phyloP scores from a whole-genome alignment of 2,888 invertebrate genomes.

The Agrenia bidenticulata region DNA sequence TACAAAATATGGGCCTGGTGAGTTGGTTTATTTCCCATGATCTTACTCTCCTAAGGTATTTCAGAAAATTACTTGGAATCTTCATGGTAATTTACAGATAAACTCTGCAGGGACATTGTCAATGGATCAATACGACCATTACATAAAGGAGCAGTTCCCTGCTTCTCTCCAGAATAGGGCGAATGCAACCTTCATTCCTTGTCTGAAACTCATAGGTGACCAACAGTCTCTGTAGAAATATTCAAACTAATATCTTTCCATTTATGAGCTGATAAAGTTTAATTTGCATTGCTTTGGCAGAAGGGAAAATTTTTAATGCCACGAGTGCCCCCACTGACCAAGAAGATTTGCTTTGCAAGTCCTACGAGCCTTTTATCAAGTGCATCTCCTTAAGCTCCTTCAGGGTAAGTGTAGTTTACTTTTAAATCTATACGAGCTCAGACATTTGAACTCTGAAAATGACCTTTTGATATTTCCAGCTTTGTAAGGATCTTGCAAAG shows the following conservation, averaged over 20 bases:
- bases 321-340: not conserved
- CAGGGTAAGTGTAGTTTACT: slow-evolving; percentile 20
- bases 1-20: slow-evolving; percentile 25
- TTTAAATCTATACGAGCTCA: no score
- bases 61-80: not conserved
- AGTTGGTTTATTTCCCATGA: not conserved
- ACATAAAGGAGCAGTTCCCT: slow-evolving; percentile 25
- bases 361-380: slow-evolving; percentile 46
- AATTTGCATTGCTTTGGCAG: not conserved
- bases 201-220: slow-evolving; percentile 11
- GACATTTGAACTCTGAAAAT: no score
- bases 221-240: not conserved
- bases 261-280: not conserved
- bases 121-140: slow-evolving; percentile 12
- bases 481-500: not conserved
- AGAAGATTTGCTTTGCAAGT: slow-evolving; percentile 38
- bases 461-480: no score
- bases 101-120: slow-evolving; percentile 19
- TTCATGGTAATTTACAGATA: not conserved
- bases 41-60: not conserved
- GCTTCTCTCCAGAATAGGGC: slow-evolving; percentile 18
- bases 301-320: slow-evolving; percentile 17
- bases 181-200: slow-evolving; percentile 30
- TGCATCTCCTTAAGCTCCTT: slow-evolving; percentile 36
- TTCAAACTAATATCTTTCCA: not conserved